Conservation (phyloP, 2,888 invertebrate species). For the Lamellibrachia satsuma region DNA sequence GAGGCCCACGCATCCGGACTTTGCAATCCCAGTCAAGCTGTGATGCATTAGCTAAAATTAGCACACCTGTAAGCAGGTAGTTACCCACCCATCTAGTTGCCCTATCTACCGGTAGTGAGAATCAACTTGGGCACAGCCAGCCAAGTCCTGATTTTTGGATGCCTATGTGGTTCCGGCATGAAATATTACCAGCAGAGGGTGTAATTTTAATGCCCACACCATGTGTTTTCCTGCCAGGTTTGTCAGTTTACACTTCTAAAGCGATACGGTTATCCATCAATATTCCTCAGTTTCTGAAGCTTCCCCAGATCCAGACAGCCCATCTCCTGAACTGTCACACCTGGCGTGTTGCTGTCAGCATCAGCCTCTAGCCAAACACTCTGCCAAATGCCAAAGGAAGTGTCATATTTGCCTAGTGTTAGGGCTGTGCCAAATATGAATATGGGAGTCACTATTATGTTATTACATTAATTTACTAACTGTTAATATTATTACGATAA, state of each 20-base stretch:
- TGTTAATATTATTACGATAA: too few species aligned
- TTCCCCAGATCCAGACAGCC: neutral
- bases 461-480: too few species aligned
- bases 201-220: conserved; percentile 5
- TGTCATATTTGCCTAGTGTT: neutral
- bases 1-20: neutral
- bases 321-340: neutral
- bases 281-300: neutral
- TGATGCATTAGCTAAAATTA: neutral
- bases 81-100: neutral
- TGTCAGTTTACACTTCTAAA: neutral
- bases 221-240: neutral
- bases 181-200: conserved; percentile 8
- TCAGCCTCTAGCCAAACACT: neutral
- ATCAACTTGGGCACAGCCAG: neutral
- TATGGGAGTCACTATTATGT: too few species aligned
- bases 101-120: neutral
- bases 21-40: neutral
- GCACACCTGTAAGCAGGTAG: neutral
- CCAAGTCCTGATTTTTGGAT: neutral
- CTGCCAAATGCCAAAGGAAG: neutral
- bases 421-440: neutral
- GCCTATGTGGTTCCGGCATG: neutral
- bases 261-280: neutral
- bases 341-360: neutral